Evolutionary conservation across 2,113 vertebrate genomes (phyloP), one percentile per base, ranked within the genome.

Genomic region (Callaeas wilsoni): DNA sequence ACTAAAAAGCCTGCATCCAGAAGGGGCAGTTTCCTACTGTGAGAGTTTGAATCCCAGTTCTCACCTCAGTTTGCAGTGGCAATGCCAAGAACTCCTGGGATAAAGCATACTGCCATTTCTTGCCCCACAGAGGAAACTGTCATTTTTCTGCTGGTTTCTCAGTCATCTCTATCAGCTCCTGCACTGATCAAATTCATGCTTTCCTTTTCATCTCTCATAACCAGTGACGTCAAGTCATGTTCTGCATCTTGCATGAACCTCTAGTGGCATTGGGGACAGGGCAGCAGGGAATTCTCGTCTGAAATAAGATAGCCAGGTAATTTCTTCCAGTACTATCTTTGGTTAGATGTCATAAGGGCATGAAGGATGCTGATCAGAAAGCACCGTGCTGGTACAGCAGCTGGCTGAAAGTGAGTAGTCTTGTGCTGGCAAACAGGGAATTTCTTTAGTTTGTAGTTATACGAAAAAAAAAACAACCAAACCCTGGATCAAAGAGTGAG

Each of bases 401-500:
- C 47, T 70, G 46, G 44, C 13, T 88, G 39, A 49, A 60, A 52
- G 47, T 8, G 30, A 63, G 9, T 47, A 18, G 20, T 74, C 56
- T 64, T 55, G 5, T 19, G 19, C 4, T 47, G 30, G 35, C 2
- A 9, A 64, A 50, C 4, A 23, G n/a, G 20, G 17, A 55, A 69
- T 47, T 85, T 23, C 19, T 46, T 76, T 26, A 13, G 27, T 56
- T 83, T 64, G 53, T 3, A 83, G 29, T 27, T 79, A 49, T 8
- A 25, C 35, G 27, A 9, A 42, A 77, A 70, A 59, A 56, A 10
- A 4, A 22, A n/a, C n/a, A n/a, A n/a, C n/a, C n/a, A n/a, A 33
- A 1, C 33, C 0, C 5, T 55, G n/a, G 10, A 59, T 68, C 1
- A 0, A 52, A 55, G 39, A 46, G 9, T 4, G 17, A 74, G 14